Percentiles rank a stretch among this genome's conserved stretches.
phyloP scores from a whole-genome alignment of 2,888 invertebrate species.

The Lottia gigantea region DNA sequence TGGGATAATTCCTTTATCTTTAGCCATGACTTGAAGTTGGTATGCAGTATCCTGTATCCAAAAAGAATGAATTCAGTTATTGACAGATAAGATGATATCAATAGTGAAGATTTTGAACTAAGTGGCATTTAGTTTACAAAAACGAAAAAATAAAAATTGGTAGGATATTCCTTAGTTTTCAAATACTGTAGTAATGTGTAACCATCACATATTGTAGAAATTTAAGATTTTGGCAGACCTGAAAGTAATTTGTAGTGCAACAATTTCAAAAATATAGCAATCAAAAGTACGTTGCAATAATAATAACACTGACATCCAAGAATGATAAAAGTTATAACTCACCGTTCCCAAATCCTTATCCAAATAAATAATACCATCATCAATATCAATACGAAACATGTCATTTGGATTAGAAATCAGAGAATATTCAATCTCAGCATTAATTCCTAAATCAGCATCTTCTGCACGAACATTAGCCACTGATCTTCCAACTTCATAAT shows the following conservation, averaged over 20 bases:
- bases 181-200: too few relatives aligned
- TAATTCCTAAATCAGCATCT: slow-evolving; percentile 96
- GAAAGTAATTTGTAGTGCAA: slow-evolving; percentile 13
- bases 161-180: too few relatives aligned
- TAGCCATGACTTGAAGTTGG: slow-evolving; percentile 90
- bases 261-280: background rate
- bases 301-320: too few relatives aligned
- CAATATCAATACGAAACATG: slow-evolving; percentile 83
- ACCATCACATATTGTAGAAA: background rate
- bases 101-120: too few relatives aligned
- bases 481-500: slow-evolving; percentile 39
- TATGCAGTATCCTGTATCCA: slow-evolving; percentile 12
- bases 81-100: too few relatives aligned
- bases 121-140: too few relatives aligned
- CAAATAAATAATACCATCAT: slow-evolving; percentile 96
- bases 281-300: too few relatives aligned
- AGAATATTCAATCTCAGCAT: slow-evolving; percentile 74
- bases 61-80: background rate
- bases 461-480: slow-evolving; percentile 76
- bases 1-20: slow-evolving; percentile 96
- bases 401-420: slow-evolving; percentile 77
- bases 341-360: slow-evolving; percentile 81
- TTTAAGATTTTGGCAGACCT: background rate
- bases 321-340: slow-evolving; percentile 20
- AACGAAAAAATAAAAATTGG: too few relatives aligned